Evolutionary conservation across 2,113 vertebrate species (phyloP).

Genomic region (Semnornis frantzii): DNA sequence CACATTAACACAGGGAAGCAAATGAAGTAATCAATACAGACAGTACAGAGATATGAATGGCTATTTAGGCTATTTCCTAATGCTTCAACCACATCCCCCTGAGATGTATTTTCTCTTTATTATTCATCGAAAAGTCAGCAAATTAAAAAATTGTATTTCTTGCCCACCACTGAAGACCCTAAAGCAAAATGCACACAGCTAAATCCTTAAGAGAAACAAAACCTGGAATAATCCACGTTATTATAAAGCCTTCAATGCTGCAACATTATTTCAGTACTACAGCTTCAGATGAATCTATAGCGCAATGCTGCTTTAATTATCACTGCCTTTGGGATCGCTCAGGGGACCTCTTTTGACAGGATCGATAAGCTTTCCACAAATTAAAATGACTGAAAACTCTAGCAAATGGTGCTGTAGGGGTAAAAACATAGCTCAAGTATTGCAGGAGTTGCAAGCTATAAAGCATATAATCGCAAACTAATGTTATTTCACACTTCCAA

Average conservation of each 20-base stretch:
- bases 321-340: conserved; percentile 7
- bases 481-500: background rate
- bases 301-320: conserved; percentile 51
- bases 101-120: background rate
- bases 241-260: conserved; percentile 17
- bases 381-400: conserved; percentile 29
- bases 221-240: background rate
- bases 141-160: conserved; percentile 30
- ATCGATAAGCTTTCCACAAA: conserved; percentile 57
- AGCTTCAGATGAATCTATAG: conserved; percentile 36
- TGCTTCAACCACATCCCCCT: background rate
- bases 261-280: background rate
- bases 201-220: conserved; percentile 27
- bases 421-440: background rate
- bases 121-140: background rate
- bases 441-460: background rate
- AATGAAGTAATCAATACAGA: conserved; percentile 36
- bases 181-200: background rate
- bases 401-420: background rate
- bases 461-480: background rate
- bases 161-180: background rate
- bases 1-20: background rate
- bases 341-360: background rate
- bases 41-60: background rate
- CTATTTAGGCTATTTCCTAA: conserved; percentile 28